These are phyloP conservation scores for Diogma glabrata DNA, from an alignment of 2,888 invertebrate genomes.

Conservation along the genomic window DNA sequence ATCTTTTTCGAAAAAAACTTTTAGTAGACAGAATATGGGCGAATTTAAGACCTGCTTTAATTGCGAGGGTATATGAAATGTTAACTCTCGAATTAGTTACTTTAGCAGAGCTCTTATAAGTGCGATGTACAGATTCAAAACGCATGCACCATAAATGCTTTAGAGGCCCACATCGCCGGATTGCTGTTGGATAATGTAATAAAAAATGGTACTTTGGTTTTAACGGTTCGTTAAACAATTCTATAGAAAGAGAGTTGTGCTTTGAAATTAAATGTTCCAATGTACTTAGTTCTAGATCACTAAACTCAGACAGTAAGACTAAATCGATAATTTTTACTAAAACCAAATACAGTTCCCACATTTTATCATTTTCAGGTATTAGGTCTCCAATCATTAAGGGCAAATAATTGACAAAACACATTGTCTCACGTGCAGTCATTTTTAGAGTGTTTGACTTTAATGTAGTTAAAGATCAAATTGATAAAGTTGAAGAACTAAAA, in stretches of 20 bases:
- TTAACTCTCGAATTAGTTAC: background rate
- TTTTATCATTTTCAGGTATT: slow-evolving; percentile 12
- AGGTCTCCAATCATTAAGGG: slow-evolving; percentile 16
- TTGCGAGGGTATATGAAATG: background rate
- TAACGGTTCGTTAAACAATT: background rate
- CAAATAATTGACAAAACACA: slow-evolving; percentile 9
- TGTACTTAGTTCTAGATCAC: too few species aligned
- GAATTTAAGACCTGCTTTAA: background rate
- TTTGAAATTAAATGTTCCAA: background rate
- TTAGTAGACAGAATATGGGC: background rate
- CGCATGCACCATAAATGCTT: slow-evolving; percentile 2
- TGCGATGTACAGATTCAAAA: background rate
- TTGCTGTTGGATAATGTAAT: slow-evolving; percentile 4
- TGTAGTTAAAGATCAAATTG: slow-evolving; percentile 5
- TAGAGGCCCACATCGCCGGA: background rate
- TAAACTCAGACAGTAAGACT: background rate
- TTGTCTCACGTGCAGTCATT: slow-evolving; percentile 16
- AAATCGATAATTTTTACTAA: background rate
- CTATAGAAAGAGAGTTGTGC: background rate
- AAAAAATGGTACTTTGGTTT: background rate
- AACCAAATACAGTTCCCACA: slow-evolving; percentile 3
- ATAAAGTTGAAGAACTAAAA: too few species aligned
- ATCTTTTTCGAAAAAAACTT: background rate
- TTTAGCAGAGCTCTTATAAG: background rate
- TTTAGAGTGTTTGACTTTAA: slow-evolving; percentile 14